Conservation (phyloP, 2,113 vertebrate genomes). For the Vulpes lagopus region DNA sequence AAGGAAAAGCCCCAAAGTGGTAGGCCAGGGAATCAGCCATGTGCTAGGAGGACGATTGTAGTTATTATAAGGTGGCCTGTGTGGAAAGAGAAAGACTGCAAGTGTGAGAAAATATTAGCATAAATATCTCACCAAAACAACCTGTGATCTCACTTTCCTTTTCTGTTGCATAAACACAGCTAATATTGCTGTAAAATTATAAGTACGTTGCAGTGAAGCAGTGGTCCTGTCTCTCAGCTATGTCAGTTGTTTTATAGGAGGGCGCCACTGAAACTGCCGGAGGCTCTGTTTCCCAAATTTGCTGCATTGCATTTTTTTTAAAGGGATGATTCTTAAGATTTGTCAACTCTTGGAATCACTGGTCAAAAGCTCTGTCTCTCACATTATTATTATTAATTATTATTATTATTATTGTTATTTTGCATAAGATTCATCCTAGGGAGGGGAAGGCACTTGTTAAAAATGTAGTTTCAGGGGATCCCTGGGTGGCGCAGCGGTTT, state of each 20-base stretch:
- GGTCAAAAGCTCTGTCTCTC: neutral
- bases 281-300: constrained; percentile 17
- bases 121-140: constrained; percentile 76
- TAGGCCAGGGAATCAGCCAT: neutral
- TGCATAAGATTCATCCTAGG: neutral
- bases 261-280: neutral
- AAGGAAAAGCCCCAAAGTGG: neutral
- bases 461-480: neutral
- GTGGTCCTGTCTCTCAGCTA: neutral
- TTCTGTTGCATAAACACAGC: constrained; percentile 78
- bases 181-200: constrained; percentile 69
- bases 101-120: constrained; percentile 78
- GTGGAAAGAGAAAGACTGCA: constrained; percentile 57
- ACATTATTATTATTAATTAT: neutral
- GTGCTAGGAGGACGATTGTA: constrained; percentile 2
- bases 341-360: neutral
- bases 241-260: constrained; percentile 45
- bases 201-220: neutral
- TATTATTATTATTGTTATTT: neutral
- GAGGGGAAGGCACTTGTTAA: neutral
- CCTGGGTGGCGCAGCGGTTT: no score
- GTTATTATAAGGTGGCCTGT: constrained; percentile 57
- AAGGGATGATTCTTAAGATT: neutral
- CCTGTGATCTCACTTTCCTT: constrained; percentile 71
- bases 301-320: neutral